phyloP scores from a whole-genome alignment of 2,888 invertebrate genomes.

The Neoaliturus tenellus region DNA sequence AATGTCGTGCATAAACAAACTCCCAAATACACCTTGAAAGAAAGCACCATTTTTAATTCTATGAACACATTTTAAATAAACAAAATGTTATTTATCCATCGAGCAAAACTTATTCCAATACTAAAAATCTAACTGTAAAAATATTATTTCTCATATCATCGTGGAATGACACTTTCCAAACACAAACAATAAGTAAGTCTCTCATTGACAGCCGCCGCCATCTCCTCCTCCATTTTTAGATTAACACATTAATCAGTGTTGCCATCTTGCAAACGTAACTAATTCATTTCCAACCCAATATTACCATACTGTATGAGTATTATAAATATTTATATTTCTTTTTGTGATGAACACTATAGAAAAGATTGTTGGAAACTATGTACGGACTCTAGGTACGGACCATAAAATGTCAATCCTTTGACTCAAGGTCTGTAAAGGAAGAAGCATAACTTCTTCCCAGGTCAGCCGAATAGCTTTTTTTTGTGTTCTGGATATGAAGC shows the following conservation, averaged over 20 bases:
- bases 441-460: no score
- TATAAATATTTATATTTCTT: no score
- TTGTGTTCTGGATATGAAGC: no score
- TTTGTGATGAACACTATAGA: no score
- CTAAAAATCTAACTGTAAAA: no score
- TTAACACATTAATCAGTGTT: background rate
- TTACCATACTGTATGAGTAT: no score
- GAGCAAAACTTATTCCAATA: background rate
- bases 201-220: conserved; percentile 20
- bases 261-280: background rate
- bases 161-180: background rate
- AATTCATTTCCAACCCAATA: no score
- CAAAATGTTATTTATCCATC: background rate
- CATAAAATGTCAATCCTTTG: no score
- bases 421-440: no score
- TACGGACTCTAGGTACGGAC: no score
- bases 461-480: no score
- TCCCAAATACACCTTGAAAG: background rate
- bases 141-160: background rate
- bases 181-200: background rate
- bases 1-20: conserved; percentile 30
- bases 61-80: conserved; percentile 1
- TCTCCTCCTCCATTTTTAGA: background rate
- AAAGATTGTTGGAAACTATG: no score
- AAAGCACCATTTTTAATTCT: conserved; percentile 12